Evolutionary conservation across 92 coral and sea anemone species (phyloP), one percentile per base, ranked within the genome.

Genomic region (Paramuricea clavata): DNA sequence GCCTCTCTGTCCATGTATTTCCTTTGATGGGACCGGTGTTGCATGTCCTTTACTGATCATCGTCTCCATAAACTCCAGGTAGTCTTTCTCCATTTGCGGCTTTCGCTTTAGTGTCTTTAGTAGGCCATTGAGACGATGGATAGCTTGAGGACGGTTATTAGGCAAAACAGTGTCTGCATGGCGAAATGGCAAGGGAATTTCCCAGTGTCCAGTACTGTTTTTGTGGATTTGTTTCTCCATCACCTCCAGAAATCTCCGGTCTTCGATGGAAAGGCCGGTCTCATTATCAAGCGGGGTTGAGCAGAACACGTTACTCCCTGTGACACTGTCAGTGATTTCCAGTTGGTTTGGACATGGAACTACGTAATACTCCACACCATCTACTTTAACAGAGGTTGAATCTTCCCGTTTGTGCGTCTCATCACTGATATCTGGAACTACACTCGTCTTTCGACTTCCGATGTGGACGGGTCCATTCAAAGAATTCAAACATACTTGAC

Each of bases 161-260:
- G 93, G 93, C 83, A 85, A 34, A 0, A n/a, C 43, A 0, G 50
- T 41, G 72, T 76, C 80, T 35, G 47, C 60, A 6, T 30, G 72
- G 36, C 86, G 89, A 26, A 88, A 88, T 23, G 78, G 90, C 32
- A 87, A 86, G 27, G 87, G 90, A 87, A 87, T 87, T 49, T 88
- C 88, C 86, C 89, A 78, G 64, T 78, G 81, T 8, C 85, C 92
- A 19, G 21, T 74, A 52, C 65, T 60, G 76, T 92, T 92, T 85
- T 87, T 90, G 82, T 77, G 88, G 33, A 86, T 32, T n/a, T 83
- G 52, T 12, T 74, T 86, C 19, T 93, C 93, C 91, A 90, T 75
- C 21, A 74, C 74, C 16, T 79, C 64, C 22, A 85, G 85, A 60
- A 90, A 90, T 22, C 64, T 87, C 3, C 42, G 79, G 57, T 87